These are phyloP conservation scores for Steatornis caripensis DNA, from an alignment of 2,113 vertebrate species.

Conservation along the genomic window DNA sequence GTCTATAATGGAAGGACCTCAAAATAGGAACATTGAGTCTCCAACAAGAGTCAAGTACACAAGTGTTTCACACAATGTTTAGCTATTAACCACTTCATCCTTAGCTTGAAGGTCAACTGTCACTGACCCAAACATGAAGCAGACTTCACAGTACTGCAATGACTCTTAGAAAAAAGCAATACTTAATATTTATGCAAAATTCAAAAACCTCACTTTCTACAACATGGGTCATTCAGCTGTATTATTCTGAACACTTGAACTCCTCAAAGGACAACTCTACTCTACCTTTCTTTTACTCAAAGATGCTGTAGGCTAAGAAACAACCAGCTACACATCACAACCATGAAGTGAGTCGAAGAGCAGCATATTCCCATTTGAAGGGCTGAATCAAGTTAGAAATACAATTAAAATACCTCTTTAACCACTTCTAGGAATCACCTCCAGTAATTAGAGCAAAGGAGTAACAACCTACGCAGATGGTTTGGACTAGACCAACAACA, in stretches of 20 bases:
- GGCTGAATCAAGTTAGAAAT: not conserved
- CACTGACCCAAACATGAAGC: not conserved
- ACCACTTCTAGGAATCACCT: not conserved
- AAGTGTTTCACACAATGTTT: not conserved
- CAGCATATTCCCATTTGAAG: not conserved
- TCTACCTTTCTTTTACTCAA: not conserved
- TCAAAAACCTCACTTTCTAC: not conserved
- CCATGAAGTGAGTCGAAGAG: not conserved
- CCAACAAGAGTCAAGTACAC: not conserved
- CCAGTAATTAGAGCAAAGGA: not conserved
- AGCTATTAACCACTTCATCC: not conserved
- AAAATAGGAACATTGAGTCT: rapidly evolving
- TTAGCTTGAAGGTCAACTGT: not conserved
- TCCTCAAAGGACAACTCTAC: not conserved
- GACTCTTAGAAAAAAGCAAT: not conserved
- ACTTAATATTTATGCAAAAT: not conserved
- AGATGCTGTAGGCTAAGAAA: not conserved
- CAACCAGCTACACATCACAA: not conserved
- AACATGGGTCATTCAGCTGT: not conserved
- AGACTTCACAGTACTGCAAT: not conserved
- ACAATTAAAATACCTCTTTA: not conserved
- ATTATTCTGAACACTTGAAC: not conserved
- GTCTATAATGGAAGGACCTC: not conserved
- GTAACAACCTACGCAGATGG: not conserved
- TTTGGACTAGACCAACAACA: not conserved